Percentiles rank a stretch among this genome's conserved stretches.
Conservation (phyloP, 2,113 vertebrate species). For the Bubalus kerabau region DNA sequence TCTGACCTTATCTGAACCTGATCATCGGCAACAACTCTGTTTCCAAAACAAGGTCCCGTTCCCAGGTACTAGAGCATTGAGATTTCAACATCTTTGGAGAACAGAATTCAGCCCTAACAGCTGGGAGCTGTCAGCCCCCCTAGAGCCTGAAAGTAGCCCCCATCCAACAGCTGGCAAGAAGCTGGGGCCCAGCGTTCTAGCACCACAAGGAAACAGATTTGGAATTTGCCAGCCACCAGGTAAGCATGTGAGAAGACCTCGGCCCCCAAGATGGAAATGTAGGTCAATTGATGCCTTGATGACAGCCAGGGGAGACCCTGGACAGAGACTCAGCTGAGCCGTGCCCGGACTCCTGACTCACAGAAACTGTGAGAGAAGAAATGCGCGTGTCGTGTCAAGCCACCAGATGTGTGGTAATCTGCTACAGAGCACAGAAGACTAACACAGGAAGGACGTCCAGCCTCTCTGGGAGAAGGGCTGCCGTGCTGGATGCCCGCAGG, state of each 20-base stretch:
- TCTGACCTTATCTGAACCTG: not conserved
- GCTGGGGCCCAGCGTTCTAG: not conserved
- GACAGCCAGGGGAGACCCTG: not conserved
- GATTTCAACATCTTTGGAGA: not conserved
- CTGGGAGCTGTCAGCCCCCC: too few species aligned
- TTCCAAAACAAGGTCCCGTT: not conserved
- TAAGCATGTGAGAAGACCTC: not conserved
- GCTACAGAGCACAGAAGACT: too few species aligned
- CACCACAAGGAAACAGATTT: not conserved
- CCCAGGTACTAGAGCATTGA: not conserved
- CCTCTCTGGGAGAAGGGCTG: not conserved
- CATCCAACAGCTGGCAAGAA: not conserved
- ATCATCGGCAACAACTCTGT: too few species aligned
- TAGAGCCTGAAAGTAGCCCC: not conserved
- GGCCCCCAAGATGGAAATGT: not conserved
- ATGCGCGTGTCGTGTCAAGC: fast-evolving
- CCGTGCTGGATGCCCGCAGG: fast-evolving
- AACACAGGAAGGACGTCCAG: not conserved
- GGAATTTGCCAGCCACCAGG: not conserved
- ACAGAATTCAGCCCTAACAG: not conserved
- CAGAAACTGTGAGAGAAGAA: not conserved
- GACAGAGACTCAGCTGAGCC: not conserved
- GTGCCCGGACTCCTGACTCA: not conserved
- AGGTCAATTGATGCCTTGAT: fast-evolving
- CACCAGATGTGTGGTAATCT: fast-evolving